Base-by-base conservation (phyloP, 2,888 invertebrate genomes). In the Chironomus tentans region DNA sequence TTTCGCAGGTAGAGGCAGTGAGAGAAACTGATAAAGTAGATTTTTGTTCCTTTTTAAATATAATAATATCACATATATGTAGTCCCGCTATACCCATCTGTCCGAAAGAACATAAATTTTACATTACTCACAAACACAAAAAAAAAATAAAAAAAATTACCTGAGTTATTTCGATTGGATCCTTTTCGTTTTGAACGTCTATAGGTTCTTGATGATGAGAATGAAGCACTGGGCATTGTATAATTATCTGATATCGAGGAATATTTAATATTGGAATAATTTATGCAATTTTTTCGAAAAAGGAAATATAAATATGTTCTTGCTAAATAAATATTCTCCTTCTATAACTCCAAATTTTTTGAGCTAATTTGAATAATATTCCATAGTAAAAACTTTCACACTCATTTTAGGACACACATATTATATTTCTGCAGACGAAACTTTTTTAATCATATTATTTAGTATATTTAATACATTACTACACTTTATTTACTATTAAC, bases 131-230 rank as follows among this genome's bases (percentile, higher is more conserved):
- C 28, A 4, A 15, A 4, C 3, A 12, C 4, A 3, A 50, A 50
- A 5, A 28, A 6, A 28, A 38, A 28, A 28, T 6, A 10, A 21
- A 24, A 65, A 62, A 62, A 65, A 10, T 74, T 74, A 74, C 74
- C 74, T 74, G 74, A 74, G 47, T 74, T 73, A 62, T 73, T 92
- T 84, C 94, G 90, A 87, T 93, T 93, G 82, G 91, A 92, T 84
- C 92, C 93, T 91, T 94, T 94, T 87, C 94, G 91, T 84, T 94
- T 90, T 85, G 94, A 94, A 87, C 94, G 91, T 86, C 94, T 90
- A 83, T 56, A 56, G 87, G 93, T 92, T 88, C 94, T 91, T 86
- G 93, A 92, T 86, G 94, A 93, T 84, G 93, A 93, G 87, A 94
- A 94, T 85, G 94, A 94, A 87, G 94, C 94, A 89, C 94, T 94